Conservation (phyloP, 1,140 invertebrate species). For the Sarcophaga bullata region DNA sequence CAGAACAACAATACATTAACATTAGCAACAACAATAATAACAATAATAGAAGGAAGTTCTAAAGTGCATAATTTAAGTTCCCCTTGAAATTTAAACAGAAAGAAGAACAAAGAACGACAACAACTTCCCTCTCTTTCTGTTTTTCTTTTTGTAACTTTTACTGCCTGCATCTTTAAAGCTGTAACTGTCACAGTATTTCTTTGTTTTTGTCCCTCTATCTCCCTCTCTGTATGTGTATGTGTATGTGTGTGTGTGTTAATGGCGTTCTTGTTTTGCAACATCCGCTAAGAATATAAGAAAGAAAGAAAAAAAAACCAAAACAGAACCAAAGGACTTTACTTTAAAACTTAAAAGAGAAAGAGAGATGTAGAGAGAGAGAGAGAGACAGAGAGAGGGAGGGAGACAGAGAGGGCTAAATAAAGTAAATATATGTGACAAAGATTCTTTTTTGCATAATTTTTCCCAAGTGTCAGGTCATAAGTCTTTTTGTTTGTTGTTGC, state of each 20-base stretch:
- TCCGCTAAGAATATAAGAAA: background rate
- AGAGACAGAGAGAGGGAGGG: no score
- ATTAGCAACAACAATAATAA: background rate
- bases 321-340: background rate
- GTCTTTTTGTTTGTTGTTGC: background rate
- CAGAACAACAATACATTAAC: background rate
- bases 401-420: no score
- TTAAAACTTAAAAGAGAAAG: background rate
- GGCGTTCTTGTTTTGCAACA: conserved; percentile 1
- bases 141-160: background rate
- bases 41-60: background rate
- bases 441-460: conserved; percentile 25
- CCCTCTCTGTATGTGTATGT: background rate
- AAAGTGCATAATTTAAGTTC: conserved; percentile 35
- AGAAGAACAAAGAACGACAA: background rate
- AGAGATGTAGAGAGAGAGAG: no score
- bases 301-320: background rate
- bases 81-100: conserved; percentile 27
- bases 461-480: conserved; percentile 24
- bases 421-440: background rate
- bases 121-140: background rate
- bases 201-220: no score
- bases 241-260: background rate
- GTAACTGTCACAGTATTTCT: no score
- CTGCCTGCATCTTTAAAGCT: no score